Conservation (phyloP, 2,113 vertebrate species). For the Polypterus bichir region DNA sequence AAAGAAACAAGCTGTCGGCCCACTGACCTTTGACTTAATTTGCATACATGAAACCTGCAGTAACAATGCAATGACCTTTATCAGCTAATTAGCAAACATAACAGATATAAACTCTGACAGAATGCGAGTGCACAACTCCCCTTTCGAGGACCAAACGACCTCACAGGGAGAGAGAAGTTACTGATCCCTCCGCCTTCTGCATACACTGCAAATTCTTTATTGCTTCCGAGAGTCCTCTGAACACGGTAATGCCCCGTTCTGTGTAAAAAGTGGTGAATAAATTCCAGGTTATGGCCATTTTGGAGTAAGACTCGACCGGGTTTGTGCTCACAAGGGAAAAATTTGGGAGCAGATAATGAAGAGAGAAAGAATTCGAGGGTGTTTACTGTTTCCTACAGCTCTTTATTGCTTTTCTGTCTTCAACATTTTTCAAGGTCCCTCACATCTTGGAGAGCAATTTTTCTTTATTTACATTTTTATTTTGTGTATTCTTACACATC, state of each 20-base stretch:
- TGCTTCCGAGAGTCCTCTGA: conserved; percentile 65
- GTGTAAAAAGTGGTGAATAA: conserved; percentile 76
- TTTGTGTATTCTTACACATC: not conserved
- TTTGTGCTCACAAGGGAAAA: conserved; percentile 73
- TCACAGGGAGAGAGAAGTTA: conserved; percentile 69
- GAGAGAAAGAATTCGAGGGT: conserved; percentile 73
- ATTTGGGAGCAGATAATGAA: conserved; percentile 81
- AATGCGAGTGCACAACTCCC: conserved; percentile 68
- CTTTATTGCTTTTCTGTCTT: conserved; percentile 74
- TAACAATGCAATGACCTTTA: conserved; percentile 87
- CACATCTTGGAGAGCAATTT: conserved; percentile 8
- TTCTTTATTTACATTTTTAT: conserved; percentile 7
- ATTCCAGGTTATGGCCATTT: conserved; percentile 80
- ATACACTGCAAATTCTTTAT: conserved; percentile 81
- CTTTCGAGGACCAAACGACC: conserved; percentile 71
- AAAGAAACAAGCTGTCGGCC: conserved; percentile 9
- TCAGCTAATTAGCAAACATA: conserved; percentile 96
- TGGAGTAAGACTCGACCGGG: conserved; percentile 78
- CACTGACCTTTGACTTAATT: not conserved
- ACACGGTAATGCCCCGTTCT: conserved; percentile 67
- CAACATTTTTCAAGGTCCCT: conserved; percentile 8
- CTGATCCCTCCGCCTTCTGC: conserved; percentile 69
- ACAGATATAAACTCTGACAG: conserved; percentile 89
- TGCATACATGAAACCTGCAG: conserved; percentile 25
- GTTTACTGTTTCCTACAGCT: conserved; percentile 73